These are phyloP conservation scores for Philhelius pedissequus DNA, from an alignment of 2,888 invertebrate genomes.

Conservation along the genomic window DNA sequence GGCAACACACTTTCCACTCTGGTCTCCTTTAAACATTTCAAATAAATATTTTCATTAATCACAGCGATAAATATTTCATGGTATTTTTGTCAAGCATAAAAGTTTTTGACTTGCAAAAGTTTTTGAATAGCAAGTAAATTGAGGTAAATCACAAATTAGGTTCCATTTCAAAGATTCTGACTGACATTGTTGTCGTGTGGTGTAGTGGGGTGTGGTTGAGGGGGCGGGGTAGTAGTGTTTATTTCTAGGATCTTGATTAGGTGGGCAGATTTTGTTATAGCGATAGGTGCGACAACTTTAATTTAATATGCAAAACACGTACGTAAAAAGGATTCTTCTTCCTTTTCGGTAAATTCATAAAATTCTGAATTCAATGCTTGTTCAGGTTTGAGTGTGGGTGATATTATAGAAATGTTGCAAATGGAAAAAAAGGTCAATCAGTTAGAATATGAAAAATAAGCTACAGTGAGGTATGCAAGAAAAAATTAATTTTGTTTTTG, in stretches of 20 bases:
- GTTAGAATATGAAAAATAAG: background rate
- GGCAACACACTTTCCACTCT: background rate
- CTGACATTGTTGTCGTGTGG: slow-evolving; percentile 23
- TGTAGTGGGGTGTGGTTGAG: background rate
- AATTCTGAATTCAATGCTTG: slow-evolving; percentile 2
- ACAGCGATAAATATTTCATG: slow-evolving; percentile 70
- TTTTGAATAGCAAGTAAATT: slow-evolving; percentile 71
- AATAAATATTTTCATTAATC: slow-evolving; percentile 70
- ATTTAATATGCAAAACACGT: slow-evolving; percentile 76
- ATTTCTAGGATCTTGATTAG: slow-evolving; percentile 6
- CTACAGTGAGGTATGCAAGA: slow-evolving; percentile 8
- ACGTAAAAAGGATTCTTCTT: slow-evolving; percentile 74
- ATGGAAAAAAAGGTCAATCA: slow-evolving; percentile 30
- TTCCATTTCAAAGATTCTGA: slow-evolving; percentile 68
- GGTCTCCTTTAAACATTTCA: background rate
- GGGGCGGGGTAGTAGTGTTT: background rate
- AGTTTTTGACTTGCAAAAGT: slow-evolving; percentile 62
- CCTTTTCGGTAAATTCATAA: slow-evolving; percentile 41
- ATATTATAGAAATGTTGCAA: background rate
- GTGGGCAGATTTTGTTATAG: slow-evolving; percentile 4
- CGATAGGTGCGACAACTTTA: slow-evolving; percentile 49
- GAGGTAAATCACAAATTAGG: slow-evolving; percentile 71
- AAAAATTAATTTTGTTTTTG: background rate
- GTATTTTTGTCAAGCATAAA: slow-evolving; percentile 63
- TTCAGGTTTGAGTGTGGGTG: background rate